Base-by-base conservation (phyloP, 2,888 invertebrate species). In the Agrochola lychnidis region DNA sequence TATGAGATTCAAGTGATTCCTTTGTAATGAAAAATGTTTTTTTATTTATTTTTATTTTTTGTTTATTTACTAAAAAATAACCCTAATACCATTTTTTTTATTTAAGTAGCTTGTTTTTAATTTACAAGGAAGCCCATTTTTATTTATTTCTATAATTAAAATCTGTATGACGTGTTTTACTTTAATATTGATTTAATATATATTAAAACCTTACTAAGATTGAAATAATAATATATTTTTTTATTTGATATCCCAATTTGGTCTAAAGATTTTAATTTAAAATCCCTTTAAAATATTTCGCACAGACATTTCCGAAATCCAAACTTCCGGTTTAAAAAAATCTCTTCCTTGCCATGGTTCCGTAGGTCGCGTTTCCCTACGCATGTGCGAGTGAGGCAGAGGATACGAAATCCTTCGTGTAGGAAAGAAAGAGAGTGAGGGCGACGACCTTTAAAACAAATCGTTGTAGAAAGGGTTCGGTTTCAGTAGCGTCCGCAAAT, bases 361-460 rank as follows among this genome's bases (percentile, higher is more conserved):
- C 94, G 94, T 93, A 93, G 93, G 92, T 92, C 90, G 89, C 83
- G 88, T 93, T 94, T 93, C 95, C 95, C 94, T 93, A 92, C 92
- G 91, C 91, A 90, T 88, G 94, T 91, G 92, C 73, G 93, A 95
- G 80, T 53, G 93, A 87, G 95, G 95, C 76, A 82, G 78, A 86
- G 82, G 86, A 93, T 92, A 88, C 83, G 88, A 87, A 85, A 89
- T 89, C 79, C 80, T 84, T 88, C 87, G 86, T 88, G 93, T 81
- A 82, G 85, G 93, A 95, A 86, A 88, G 92, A 89, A 95, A 95
- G 79, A 88, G 91, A 87, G 86, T 83, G 92, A 94, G 96, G 96
- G 93, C 95, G 95, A 96, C 92, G 96, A 96, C 96, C 96, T 95
- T 94, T 96, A 95, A 96, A 96, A 96, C 96, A 96, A 96, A 96